A percentile compares a stretch with the other conserved stretches of the same genome.
Evolutionary conservation across 2,888 invertebrate genomes (phyloP).

Genomic region (Scaptomyza tumidula): DNA sequence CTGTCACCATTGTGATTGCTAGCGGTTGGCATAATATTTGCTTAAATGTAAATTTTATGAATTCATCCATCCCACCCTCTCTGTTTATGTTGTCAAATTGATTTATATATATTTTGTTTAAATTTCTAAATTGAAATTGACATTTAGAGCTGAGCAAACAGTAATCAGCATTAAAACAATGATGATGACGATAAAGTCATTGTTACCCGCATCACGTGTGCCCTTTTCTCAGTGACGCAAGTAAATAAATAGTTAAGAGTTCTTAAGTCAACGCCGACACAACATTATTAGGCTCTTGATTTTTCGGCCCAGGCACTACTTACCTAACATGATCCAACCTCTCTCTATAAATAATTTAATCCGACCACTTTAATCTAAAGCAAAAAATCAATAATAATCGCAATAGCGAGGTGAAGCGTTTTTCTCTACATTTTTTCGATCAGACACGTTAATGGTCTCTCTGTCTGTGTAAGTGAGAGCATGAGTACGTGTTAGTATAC

Average conservation of each 20-base stretch:
- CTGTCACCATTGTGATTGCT: constrained; percentile 35
- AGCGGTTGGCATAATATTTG: constrained; percentile 64
- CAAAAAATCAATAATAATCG: constrained; percentile 74
- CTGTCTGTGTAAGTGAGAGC: constrained; percentile 3
- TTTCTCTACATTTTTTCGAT: constrained; percentile 44
- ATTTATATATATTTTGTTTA: constrained; percentile 67
- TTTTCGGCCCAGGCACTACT: constrained; percentile 1
- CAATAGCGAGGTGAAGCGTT: constrained; percentile 57
- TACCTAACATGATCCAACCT: constrained; percentile 17
- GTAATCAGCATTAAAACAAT: constrained; percentile 33
- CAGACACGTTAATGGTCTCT: constrained; percentile 49
- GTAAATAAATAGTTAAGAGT: constrained; percentile 43
- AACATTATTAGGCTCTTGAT: constrained; percentile 26
- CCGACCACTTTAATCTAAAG: constrained; percentile 47
- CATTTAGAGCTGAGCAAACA: constrained; percentile 47
- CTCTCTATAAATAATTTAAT: constrained; percentile 65
- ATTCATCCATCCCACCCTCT: constrained; percentile 24
- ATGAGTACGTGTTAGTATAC: not conserved
- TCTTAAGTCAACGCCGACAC: constrained; percentile 1
- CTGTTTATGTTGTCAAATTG: constrained; percentile 61
- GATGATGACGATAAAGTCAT: constrained; percentile 9
- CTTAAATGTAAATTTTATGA: constrained; percentile 56
- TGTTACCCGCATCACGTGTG: constrained; percentile 41
- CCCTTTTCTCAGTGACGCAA: constrained; percentile 21
- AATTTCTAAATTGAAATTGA: constrained; percentile 54